A percentile compares a stretch with the other conserved stretches of the same genome.
Evolutionary conservation across 1,140 invertebrate genomes (phyloP).

Genomic region (Bicyclus anynana): DNA sequence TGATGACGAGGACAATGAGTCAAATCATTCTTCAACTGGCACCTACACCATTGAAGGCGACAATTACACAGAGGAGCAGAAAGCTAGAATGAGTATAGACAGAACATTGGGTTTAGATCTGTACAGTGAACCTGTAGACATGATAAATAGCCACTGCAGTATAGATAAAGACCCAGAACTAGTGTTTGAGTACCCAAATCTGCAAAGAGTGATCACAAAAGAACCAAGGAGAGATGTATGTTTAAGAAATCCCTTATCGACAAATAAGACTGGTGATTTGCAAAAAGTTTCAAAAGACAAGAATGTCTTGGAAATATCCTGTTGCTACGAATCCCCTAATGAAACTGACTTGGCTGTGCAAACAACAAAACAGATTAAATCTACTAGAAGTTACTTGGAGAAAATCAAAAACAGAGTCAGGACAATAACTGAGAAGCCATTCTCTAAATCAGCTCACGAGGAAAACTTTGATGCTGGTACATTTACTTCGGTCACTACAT

Average conservation of each 20-base stretch:
- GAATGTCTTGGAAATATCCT: constrained; percentile 80
- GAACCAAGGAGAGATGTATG: constrained; percentile 55
- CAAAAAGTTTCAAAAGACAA: constrained; percentile 72
- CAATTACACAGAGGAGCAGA: constrained; percentile 89
- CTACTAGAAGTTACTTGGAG: constrained; percentile 77
- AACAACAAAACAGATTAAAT: constrained; percentile 71
- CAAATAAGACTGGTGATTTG: constrained; percentile 44
- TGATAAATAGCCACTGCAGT: constrained; percentile 37
- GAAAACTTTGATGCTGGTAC: constrained; percentile 72
- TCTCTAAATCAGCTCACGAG: constrained; percentile 60
- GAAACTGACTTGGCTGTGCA: constrained; percentile 66
- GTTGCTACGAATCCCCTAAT: constrained; percentile 77
- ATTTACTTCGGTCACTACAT: constrained; percentile 80
- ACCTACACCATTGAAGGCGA: constrained; percentile 93
- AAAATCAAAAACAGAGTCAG: constrained; percentile 78
- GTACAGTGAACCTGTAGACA: constrained; percentile 48
- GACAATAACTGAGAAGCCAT: constrained; percentile 75
- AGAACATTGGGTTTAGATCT: constrained; percentile 79
- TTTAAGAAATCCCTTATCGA: constrained; percentile 39
- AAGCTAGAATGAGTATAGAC: constrained; percentile 92
- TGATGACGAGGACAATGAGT: constrained; percentile 63
- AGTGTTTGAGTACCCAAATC: constrained; percentile 53
- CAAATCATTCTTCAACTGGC: constrained; percentile 82
- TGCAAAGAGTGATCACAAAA: constrained; percentile 51
- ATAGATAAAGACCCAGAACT: constrained; percentile 56